Base-by-base conservation (phyloP, 92 coral and sea anemone species). In the Micromussa lordhowensis region DNA sequence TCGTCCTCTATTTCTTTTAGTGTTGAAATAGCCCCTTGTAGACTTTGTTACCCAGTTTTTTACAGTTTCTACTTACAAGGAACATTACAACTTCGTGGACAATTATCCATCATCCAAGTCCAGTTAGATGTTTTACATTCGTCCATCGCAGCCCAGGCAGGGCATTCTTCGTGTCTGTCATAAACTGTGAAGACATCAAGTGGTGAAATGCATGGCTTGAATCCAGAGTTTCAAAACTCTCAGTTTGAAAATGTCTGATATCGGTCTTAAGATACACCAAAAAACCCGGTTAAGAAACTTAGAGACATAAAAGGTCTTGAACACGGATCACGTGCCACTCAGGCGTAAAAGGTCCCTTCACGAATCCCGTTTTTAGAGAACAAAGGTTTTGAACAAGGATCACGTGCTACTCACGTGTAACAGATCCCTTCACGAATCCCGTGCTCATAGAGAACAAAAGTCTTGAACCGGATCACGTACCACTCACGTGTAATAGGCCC, bases 71-170 rank as follows among this genome's bases (percentile, higher is more conserved):
- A 78, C 93, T 90, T 78, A 93, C 95, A 77, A 57, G 91, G 79
- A 8, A 93, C 68, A 28, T 87, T 85, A 28, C 95, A 93, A 85
- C 93, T 90, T 17, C 68, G 91, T 36, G 95, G 95, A 40, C 95
- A 93, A 31, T 93, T 78, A 85, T 90, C 85, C 26, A 40, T 28
- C 95, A 93, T 93, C 95, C 95, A 90, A 7, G 93, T 59, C 95
- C 95, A 90, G 78, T 93, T 82, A 5, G 93, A 78, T 2, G 21
- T 79, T 70, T 32, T 38, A 73, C 95, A 93, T n/a, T 87, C 59
- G 10, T 87, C 91, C 87, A 82, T 84, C 38, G 87, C 90, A 19
- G 76, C 44, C 93, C 93, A 93, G 34, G 95, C 95, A 4, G 95
- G 93, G 66, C 95, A 93, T 72, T 82, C 70, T 8, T 19, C 80